These are phyloP conservation scores for Catocala nupta DNA, from an alignment of 2,888 invertebrate species.

Conservation along the genomic window DNA sequence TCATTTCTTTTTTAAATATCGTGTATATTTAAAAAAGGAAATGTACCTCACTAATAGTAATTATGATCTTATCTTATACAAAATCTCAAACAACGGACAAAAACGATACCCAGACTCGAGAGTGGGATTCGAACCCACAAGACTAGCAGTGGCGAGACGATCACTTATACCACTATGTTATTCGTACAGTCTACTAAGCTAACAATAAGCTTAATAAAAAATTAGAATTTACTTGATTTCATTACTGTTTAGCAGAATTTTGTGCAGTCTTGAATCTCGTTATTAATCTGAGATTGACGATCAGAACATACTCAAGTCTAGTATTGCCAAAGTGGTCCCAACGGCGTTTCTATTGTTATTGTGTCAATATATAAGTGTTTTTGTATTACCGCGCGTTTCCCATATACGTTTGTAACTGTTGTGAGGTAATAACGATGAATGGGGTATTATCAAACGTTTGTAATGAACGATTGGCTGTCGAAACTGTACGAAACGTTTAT, in stretches of 20 bases:
- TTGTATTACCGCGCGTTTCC: slow-evolving; percentile 66
- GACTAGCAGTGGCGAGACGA: no score
- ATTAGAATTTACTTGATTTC: no score
- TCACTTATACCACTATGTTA: no score
- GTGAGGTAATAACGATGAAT: slow-evolving; percentile 73
- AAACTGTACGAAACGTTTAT: slow-evolving; percentile 39
- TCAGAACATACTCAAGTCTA: background rate
- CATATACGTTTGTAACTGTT: slow-evolving; percentile 64
- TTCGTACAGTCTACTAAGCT: no score
- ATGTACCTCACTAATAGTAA: no score
- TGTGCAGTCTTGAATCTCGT: background rate
- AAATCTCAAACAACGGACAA: no score
- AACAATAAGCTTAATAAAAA: no score
- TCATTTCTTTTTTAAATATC: no score
- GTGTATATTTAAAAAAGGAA: no score
- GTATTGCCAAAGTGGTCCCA: slow-evolving; percentile 57
- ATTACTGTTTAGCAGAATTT: background rate
- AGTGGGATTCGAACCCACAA: no score
- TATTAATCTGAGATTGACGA: background rate
- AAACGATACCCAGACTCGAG: no score
- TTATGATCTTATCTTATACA: no score
- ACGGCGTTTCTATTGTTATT: slow-evolving; percentile 64
- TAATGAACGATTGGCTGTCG: slow-evolving; percentile 63
- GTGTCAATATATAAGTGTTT: slow-evolving; percentile 67
- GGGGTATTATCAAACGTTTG: slow-evolving; percentile 76